phyloP scores from a whole-genome alignment of 2,888 invertebrate genomes.

The Parasteatoda lunata region DNA sequence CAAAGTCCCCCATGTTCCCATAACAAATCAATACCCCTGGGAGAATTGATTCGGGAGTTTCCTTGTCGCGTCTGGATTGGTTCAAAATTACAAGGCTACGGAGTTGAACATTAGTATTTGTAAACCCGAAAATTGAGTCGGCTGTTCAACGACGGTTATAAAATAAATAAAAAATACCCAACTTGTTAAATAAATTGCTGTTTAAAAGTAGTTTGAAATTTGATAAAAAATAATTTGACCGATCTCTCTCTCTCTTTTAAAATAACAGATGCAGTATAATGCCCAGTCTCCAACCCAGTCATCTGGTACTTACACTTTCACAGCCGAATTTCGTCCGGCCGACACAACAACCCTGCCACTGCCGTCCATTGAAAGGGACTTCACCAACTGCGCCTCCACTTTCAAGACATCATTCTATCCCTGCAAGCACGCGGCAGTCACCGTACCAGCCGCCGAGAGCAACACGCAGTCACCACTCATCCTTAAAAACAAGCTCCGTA shows the following conservation, averaged over 20 bases:
- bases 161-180: too few relatives aligned
- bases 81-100: too few relatives aligned
- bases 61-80: too few relatives aligned
- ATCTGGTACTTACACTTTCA: conserved; percentile 85
- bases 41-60: too few relatives aligned
- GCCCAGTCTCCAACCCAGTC: conserved; percentile 55
- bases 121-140: too few relatives aligned
- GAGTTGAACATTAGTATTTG: too few relatives aligned
- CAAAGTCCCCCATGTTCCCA: too few relatives aligned
- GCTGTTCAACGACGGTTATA: too few relatives aligned
- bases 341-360: conserved; percentile 71
- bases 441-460: conserved; percentile 11
- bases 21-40: too few relatives aligned
- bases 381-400: conserved; percentile 22
- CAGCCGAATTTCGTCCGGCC: conserved; percentile 85
- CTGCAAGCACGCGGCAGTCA: conserved; percentile 19
- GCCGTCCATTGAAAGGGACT: conserved; percentile 67
- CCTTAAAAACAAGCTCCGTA: conserved; percentile 39
- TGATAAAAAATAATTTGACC: too few relatives aligned
- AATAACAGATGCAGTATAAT: conserved; percentile 52
- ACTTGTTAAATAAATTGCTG: too few relatives aligned
- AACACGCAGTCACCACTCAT: conserved; percentile 17
- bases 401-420: conserved; percentile 46
- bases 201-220: too few relatives aligned
- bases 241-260: background rate